Conservation (phyloP, 2,113 vertebrate species). For the Phoxinus phoxinus region DNA sequence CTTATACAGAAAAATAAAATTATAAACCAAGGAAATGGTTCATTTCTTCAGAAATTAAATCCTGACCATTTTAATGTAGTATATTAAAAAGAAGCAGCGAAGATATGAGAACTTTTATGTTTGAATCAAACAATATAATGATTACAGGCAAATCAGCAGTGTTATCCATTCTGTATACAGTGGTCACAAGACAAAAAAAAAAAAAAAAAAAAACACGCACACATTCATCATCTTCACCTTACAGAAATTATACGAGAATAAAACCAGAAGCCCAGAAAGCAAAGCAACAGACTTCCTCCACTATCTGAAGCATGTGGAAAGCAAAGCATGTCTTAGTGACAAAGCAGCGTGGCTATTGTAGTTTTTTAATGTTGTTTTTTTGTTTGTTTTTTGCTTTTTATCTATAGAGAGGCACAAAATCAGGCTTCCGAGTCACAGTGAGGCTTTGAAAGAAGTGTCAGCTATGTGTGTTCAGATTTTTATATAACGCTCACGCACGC, state of each 20-base stretch:
- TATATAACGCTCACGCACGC: slow-evolving; percentile 33
- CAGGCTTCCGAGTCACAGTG: slow-evolving; percentile 63
- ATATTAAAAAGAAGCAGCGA: slow-evolving; percentile 38
- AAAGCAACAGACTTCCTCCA: slow-evolving; percentile 40
- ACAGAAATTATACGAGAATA: slow-evolving; percentile 21
- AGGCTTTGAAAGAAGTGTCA: slow-evolving; percentile 60
- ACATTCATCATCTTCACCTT: slow-evolving; percentile 24
- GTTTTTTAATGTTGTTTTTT: slow-evolving; percentile 35
- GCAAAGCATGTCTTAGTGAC: slow-evolving; percentile 31
- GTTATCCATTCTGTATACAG: slow-evolving; percentile 42
- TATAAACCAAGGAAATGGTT: not conserved
- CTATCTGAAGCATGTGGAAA: slow-evolving; percentile 27
- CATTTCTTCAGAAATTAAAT: not conserved
- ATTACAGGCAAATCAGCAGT: slow-evolving; percentile 49
- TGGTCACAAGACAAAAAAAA: slow-evolving; percentile 35
- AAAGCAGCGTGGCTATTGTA: slow-evolving; percentile 45
- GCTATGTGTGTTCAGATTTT: slow-evolving; percentile 58
- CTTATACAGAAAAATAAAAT: not conserved
- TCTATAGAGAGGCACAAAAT: slow-evolving; percentile 62
- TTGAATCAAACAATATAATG: slow-evolving; percentile 48
- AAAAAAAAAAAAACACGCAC: not conserved
- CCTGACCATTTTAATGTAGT: not conserved
- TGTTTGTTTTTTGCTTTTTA: slow-evolving; percentile 23
- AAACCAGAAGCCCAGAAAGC: slow-evolving; percentile 49
- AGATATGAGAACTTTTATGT: slow-evolving; percentile 48